These are phyloP conservation scores for Tetropium fuscum DNA, from an alignment of 2,888 invertebrate genomes.

Conservation along the genomic window DNA sequence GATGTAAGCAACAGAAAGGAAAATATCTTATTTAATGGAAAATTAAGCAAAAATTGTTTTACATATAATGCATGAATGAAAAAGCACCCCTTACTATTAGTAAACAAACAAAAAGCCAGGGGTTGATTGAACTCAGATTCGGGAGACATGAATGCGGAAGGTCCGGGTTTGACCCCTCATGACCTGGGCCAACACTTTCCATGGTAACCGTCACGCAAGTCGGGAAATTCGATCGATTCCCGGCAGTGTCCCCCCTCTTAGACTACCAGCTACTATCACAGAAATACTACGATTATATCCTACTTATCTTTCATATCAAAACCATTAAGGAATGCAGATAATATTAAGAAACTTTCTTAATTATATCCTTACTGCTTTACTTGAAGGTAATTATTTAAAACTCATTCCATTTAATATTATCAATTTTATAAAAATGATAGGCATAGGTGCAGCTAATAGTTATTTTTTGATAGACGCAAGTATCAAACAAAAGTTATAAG, in stretches of 20 bases:
- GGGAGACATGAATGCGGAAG: conserved; percentile 61
- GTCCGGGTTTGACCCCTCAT: conserved; percentile 67
- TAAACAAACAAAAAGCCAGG: conserved; percentile 51
- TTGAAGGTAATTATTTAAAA: too few relatives aligned
- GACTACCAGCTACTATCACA: conserved; percentile 25
- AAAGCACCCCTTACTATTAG: conserved; percentile 40
- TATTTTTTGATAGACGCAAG: too few relatives aligned
- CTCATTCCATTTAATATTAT: too few relatives aligned
- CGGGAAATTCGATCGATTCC: conserved; percentile 63
- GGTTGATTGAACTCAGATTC: conserved; percentile 52
- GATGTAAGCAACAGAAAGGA: too few relatives aligned
- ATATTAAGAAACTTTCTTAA: not conserved
- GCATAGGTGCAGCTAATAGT: too few relatives aligned
- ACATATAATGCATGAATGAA: conserved; percentile 10
- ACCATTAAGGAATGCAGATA: conserved; percentile 8
- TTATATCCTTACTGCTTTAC: too few relatives aligned
- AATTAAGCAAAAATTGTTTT: not conserved
- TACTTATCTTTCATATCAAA: conserved; percentile 27
- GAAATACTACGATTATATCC: conserved; percentile 37
- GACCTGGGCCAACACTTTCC: conserved; percentile 69
- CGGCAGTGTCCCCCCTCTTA: conserved; percentile 40
- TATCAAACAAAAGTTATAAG: too few relatives aligned
- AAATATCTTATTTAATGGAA: not conserved
- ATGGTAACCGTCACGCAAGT: conserved; percentile 68
- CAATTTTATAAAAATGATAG: too few relatives aligned